These are phyloP conservation scores for Craterocephalus amniculus DNA, from an alignment of 2,797 vertebrate species.

Conservation along the genomic window DNA sequence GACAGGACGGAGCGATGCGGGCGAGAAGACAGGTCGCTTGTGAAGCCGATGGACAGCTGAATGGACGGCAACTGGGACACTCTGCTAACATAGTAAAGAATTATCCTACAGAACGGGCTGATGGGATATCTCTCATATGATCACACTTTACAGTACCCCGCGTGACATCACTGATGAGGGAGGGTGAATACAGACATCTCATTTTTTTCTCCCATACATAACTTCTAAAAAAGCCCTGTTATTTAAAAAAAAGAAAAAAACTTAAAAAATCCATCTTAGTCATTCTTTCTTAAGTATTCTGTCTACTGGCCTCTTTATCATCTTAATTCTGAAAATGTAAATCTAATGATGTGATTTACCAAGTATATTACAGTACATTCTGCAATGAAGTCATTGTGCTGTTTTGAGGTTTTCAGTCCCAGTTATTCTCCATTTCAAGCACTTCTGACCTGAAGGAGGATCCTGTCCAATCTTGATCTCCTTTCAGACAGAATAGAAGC, in stretches of 20 bases:
- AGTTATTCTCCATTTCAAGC: constrained; percentile 31
- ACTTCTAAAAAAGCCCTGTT: neutral
- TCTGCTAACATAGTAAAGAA: constrained; percentile 5
- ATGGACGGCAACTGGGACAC: constrained; percentile 11
- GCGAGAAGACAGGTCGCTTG: constrained; percentile 24
- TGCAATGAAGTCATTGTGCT: constrained; percentile 4
- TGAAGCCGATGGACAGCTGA: constrained; percentile 2
- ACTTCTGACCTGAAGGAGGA: constrained; percentile 23
- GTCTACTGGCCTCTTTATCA: neutral
- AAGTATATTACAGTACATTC: neutral
- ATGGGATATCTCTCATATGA: constrained; percentile 20
- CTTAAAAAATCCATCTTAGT: neutral
- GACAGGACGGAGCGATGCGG: constrained; percentile 53
- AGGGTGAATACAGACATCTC: neutral
- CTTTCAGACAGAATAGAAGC: constrained; percentile 35
- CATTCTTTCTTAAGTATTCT: neutral
- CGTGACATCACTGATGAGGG: constrained; percentile 2
- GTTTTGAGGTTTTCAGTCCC: neutral
- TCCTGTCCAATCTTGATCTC: constrained; percentile 27
- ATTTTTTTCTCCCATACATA: neutral
- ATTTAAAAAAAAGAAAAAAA: neutral
- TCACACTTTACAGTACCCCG: neutral
- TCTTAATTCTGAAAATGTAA: constrained; percentile 3
- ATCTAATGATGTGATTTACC: constrained; percentile 12
- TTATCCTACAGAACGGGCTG: neutral